phyloP scores from a whole-genome alignment of 2,113 vertebrate species.

The Nycticryphes semicollaris region DNA sequence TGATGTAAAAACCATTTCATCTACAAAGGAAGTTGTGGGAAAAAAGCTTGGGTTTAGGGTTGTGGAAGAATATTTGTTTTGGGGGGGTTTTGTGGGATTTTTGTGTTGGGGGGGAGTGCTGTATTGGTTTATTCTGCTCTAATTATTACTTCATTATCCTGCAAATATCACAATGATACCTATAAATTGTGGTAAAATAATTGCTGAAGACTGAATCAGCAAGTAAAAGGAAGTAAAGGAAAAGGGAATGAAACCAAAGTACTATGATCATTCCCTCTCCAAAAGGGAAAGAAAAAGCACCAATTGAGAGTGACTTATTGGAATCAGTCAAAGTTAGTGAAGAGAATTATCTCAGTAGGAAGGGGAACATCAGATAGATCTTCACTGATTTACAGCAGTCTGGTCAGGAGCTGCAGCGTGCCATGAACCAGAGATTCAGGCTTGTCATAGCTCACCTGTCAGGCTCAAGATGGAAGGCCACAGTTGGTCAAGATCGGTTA shows the following conservation, averaged over 20 bases:
- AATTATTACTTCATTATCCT: not conserved
- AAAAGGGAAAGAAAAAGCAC: not conserved
- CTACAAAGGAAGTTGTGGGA: not conserved
- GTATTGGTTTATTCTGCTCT: not conserved
- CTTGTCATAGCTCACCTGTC: not conserved
- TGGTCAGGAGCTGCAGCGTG: not conserved
- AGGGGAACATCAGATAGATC: not conserved
- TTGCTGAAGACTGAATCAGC: not conserved
- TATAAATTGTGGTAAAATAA: not conserved
- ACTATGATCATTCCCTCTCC: not conserved
- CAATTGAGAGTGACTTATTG: not conserved
- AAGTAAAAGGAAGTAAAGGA: not conserved
- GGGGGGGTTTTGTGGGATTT: fast-evolving
- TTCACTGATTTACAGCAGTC: not conserved
- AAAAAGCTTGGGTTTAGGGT: not conserved
- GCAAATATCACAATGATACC: not conserved
- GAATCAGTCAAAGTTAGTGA: not conserved
- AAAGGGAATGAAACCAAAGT: not conserved
- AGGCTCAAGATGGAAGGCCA: not conserved
- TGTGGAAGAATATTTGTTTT: not conserved
- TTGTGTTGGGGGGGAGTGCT: not conserved
- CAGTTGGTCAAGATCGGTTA: not conserved
- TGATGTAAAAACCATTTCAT: not conserved
- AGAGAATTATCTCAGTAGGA: not conserved
- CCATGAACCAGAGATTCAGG: not conserved